Conservation (phyloP, 2,888 invertebrate genomes). For the Zootermopsis nevadensis region DNA sequence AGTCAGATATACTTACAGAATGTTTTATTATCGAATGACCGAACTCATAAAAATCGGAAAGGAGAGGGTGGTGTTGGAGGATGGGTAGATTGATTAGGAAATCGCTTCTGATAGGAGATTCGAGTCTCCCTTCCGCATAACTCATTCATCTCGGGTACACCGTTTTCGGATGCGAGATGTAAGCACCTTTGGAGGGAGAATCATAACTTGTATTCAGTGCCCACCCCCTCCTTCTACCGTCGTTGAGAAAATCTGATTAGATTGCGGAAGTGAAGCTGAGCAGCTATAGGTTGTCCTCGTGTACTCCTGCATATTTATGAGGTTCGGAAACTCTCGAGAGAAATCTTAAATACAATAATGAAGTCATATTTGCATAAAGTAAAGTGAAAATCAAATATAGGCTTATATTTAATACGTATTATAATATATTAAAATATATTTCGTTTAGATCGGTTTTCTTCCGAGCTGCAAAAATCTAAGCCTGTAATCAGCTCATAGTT, state of each 20-base stretch:
- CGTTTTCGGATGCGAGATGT: constrained; percentile 28
- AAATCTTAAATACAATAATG: constrained; percentile 11
- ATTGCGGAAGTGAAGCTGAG: constrained; percentile 47
- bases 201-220: background rate
- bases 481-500: too few species aligned
- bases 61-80: background rate
- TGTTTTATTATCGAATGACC: constrained; percentile 34
- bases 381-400: too few species aligned
- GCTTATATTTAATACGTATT: too few species aligned
- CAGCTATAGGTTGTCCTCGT: background rate
- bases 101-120: constrained; percentile 39
- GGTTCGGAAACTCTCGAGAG: background rate
- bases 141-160: background rate
- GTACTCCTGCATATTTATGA: constrained; percentile 11
- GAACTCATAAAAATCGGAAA: constrained; percentile 26
- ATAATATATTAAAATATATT: too few species aligned
- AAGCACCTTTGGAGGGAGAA: constrained; percentile 23
- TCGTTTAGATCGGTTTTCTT: too few species aligned
- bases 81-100: constrained; percentile 36
- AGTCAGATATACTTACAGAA: background rate
- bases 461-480: too few species aligned
- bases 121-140: constrained; percentile 21
- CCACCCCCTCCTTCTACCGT: constrained; percentile 15
- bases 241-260: constrained; percentile 46
- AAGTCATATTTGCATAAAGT: background rate